A percentile compares a stretch with the other conserved stretches of the same genome.
Evolutionary conservation across 2,888 invertebrate species (phyloP).

Genomic region (Aphidoletes aphidimyza): DNA sequence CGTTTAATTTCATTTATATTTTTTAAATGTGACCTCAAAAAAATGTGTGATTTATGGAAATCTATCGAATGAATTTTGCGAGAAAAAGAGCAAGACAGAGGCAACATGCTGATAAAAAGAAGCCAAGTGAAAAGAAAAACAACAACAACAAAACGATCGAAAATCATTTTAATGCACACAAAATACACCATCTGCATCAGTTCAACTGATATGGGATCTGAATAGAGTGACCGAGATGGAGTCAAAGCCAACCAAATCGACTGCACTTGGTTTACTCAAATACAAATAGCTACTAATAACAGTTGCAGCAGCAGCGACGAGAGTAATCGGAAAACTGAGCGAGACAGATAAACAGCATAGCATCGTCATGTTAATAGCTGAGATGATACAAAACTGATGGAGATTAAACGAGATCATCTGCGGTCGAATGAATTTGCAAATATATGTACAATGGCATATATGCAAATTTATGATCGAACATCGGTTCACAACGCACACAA

Average conservation of each 20-base stretch:
- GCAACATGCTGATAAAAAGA: neutral
- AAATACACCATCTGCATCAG: neutral
- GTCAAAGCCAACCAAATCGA: neutral
- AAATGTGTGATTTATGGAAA: conserved; percentile 42
- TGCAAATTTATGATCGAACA: neutral
- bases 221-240: neutral
- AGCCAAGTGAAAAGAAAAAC: neutral
- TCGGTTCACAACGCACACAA: neutral
- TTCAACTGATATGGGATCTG: neutral
- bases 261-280: neutral
- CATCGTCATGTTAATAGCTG: neutral
- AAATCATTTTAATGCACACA: no score
- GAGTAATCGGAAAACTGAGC: neutral
- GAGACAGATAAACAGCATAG: neutral
- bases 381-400: conserved; percentile 21
- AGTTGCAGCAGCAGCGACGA: neutral
- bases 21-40: conserved; percentile 38
- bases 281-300: neutral
- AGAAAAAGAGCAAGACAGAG: neutral
- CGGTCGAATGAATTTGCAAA: neutral
- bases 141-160: no score
- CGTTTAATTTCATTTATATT: conserved; percentile 41
- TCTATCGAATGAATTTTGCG: neutral
- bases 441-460: conserved; percentile 27
- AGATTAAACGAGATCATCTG: conserved; percentile 48